A percentile compares a stretch with the other conserved stretches of the same genome.
Evolutionary conservation across 2,888 invertebrate genomes (phyloP).

Genomic region (Tetheella fluctuosa): DNA sequence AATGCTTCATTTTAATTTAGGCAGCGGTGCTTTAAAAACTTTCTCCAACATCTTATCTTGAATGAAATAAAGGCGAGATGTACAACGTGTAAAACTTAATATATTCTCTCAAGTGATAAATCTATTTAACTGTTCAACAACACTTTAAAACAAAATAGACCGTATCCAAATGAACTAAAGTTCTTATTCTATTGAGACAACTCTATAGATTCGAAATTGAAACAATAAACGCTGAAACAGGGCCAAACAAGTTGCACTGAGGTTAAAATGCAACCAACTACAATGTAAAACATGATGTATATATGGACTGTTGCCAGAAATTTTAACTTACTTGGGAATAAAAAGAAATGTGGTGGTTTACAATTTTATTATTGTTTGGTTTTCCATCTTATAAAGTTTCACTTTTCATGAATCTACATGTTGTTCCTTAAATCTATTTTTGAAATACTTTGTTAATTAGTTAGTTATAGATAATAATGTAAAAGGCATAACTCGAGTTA

Average conservation of each 20-base stretch:
- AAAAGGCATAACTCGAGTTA: too few species aligned
- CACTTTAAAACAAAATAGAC: neutral
- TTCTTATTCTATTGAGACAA: neutral
- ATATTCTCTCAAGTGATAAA: neutral
- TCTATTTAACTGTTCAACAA: neutral
- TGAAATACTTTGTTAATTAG: too few species aligned
- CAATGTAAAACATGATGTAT: neutral
- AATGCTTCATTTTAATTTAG: too few species aligned
- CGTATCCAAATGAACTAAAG: slow-evolving; percentile 6
- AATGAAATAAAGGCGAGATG: too few species aligned
- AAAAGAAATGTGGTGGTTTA: neutral
- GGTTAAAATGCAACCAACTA: slow-evolving; percentile 11
- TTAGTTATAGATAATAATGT: too few species aligned
- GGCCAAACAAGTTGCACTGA: slow-evolving; percentile 13
- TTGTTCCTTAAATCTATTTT: too few species aligned
- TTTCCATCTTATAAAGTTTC: neutral
- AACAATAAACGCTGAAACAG: slow-evolving; percentile 15
- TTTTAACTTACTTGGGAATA: neutral
- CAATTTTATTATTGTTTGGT: slow-evolving; percentile 7
- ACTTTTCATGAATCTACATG: neutral
- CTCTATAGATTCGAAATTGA: slow-evolving; percentile 10
- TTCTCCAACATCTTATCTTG: too few species aligned
- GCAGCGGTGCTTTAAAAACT: too few species aligned
- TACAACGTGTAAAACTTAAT: too few species aligned
- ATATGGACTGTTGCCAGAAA: neutral